These are phyloP conservation scores for Brachylomia viminalis DNA, from an alignment of 2,888 invertebrate species.

Conservation along the genomic window DNA sequence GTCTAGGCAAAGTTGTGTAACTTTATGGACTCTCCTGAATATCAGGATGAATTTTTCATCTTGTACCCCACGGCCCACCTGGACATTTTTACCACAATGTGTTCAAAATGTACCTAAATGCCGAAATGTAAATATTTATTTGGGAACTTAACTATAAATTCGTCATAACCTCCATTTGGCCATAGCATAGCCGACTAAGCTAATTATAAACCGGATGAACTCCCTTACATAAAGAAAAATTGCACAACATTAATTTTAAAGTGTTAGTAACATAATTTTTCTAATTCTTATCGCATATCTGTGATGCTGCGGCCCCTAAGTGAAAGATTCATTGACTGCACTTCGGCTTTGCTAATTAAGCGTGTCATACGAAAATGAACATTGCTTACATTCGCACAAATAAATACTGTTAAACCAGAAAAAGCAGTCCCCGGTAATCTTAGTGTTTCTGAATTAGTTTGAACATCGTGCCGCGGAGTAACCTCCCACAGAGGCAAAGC, in stretches of 20 bases:
- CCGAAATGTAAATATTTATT: neutral
- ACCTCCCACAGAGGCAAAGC: too few species aligned
- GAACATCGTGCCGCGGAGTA: neutral
- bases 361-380: neutral
- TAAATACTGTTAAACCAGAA: neutral
- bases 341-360: neutral
- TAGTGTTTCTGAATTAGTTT: neutral
- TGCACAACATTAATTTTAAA: neutral
- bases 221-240: neutral
- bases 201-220: neutral
- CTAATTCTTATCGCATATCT: neutral
- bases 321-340: neutral
- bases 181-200: neutral
- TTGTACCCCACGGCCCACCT: neutral
- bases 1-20: neutral
- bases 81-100: neutral
- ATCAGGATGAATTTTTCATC: neutral
- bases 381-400: neutral
- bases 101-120: constrained; percentile 8
- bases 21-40: neutral
- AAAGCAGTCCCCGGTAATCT: neutral
- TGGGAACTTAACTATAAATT: neutral
- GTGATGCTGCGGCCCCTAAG: neutral
- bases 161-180: neutral
- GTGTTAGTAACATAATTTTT: neutral